Evolutionary conservation across 2,113 vertebrate species (phyloP).

Genomic region (Mobula birostris): DNA sequence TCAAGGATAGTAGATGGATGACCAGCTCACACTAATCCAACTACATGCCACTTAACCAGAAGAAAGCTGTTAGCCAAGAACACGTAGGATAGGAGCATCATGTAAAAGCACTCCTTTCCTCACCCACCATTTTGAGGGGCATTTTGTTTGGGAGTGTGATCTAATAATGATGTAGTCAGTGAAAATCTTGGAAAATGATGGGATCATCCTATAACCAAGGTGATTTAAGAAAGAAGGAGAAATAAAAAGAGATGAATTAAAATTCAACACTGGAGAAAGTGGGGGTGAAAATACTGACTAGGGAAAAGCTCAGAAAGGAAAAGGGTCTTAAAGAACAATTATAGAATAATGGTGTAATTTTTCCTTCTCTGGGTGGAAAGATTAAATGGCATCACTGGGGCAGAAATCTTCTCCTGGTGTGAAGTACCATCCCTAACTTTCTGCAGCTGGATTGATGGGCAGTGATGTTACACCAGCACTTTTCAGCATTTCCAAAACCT

Average conservation of each 20-base stretch:
- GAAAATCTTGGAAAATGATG: too few species aligned
- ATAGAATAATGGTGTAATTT: too few species aligned
- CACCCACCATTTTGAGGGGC: background rate
- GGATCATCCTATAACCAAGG: too few species aligned
- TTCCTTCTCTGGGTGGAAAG: too few species aligned
- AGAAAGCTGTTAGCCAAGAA: background rate
- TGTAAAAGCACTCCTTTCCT: background rate
- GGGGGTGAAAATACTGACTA: too few species aligned
- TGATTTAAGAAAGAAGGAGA: too few species aligned
- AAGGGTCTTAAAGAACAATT: too few species aligned
- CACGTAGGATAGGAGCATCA: background rate
- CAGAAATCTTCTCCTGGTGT: background rate
- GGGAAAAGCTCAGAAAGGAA: too few species aligned
- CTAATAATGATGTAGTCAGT: background rate
- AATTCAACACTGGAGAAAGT: too few species aligned
- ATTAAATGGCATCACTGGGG: background rate
- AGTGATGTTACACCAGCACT: background rate
- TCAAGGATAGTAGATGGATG: too few species aligned
- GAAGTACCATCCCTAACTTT: background rate
- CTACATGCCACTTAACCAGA: background rate
- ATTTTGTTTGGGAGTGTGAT: background rate
- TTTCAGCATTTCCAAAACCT: background rate
- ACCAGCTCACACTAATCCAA: background rate
- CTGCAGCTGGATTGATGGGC: background rate
- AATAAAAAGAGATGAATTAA: background rate